Evolutionary conservation across 2,888 invertebrate species (phyloP), one percentile per base, ranked within the genome.

Genomic region (Cheiracanthium punctorium): DNA sequence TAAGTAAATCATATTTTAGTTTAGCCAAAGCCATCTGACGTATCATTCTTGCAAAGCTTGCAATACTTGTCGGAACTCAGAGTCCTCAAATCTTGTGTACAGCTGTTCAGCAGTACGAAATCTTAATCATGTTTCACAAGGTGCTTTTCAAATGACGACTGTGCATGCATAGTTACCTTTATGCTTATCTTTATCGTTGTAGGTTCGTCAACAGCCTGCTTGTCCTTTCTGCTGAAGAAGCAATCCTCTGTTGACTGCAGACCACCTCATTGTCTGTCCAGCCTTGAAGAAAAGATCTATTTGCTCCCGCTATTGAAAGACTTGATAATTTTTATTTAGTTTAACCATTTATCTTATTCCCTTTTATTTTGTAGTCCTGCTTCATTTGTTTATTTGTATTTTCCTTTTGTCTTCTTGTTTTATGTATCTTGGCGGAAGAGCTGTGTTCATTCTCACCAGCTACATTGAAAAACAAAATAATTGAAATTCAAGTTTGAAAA

Each of bases 131-230:
- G n/a, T n/a, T n/a, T n/a, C n/a, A n/a, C n/a, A n/a, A 41, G 71
- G 24, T 71, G 71, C 71, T 24, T 71, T 71, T 20, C 52, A n/a
- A 10, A 7, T 52, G 8, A 17, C 52, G 52, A 52, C 52, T 52
- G 17, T 10, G 17, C 52, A 17, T 5, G 52, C n/a, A n/a, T n/a
- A n/a, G 17, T 20, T 52, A n/a, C 17, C 5, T 17, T 10, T 52
- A 52, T 17, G 5, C 52, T 37, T 12, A 37, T 37, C 37, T 37
- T 37, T 37, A 5, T 37, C 37, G 37, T 37, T 12, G 5, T 37
- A 5, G 37, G 37, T 5, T 8, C 5, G 37, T 37, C 7, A 37
- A 37, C 12, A 37, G 5, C 58, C 29, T 29, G 32, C 32, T 20
- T 67, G 67, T 28, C 67, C 67, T 10, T 17, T 30, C 17, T 67